A percentile compares a stretch with the other conserved stretches of the same genome.
Evolutionary conservation across 2,113 vertebrate genomes (phyloP).

Genomic region (Gallinago jamesoni): DNA sequence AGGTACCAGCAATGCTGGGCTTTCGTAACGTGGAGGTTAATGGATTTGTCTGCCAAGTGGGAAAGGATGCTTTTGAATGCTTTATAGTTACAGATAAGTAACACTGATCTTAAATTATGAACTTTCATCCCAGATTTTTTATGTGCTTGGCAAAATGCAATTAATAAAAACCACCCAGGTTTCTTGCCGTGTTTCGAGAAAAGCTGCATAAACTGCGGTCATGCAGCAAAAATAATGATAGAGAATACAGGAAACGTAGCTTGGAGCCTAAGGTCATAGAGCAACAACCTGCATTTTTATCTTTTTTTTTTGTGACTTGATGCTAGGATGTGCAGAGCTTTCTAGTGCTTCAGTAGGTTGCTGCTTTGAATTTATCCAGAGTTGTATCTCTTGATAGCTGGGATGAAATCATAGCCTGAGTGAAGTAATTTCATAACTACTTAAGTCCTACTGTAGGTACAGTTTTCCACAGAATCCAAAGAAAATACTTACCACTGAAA

Average conservation of each 20-base stretch:
- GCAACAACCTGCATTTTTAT: not conserved
- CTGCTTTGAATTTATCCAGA: not conserved
- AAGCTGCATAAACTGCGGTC: not conserved
- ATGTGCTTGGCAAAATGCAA: not conserved
- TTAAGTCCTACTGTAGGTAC: not conserved
- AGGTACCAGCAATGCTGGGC: conserved; percentile 75
- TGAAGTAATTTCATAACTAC: not conserved
- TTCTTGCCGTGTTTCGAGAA: not conserved
- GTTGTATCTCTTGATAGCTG: not conserved
- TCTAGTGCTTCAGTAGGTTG: not conserved
- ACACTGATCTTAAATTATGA: not conserved
- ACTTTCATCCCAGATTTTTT: not conserved
- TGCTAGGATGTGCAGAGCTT: not conserved
- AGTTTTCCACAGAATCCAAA: not conserved
- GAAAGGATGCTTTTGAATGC: not conserved
- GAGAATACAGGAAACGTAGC: not conserved
- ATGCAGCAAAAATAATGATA: not conserved
- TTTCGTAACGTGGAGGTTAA: not conserved
- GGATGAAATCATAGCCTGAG: not conserved
- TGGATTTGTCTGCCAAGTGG: not conserved
- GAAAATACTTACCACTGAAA: not conserved
- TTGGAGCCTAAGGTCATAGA: not conserved
- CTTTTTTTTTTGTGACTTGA: not conserved
- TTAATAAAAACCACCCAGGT: not conserved
- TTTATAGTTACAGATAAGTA: not conserved